Evolutionary conservation across 1,140 invertebrate genomes (phyloP), one percentile per base, ranked within the genome.

Genomic region (Diabrotica undecimpunctata): DNA sequence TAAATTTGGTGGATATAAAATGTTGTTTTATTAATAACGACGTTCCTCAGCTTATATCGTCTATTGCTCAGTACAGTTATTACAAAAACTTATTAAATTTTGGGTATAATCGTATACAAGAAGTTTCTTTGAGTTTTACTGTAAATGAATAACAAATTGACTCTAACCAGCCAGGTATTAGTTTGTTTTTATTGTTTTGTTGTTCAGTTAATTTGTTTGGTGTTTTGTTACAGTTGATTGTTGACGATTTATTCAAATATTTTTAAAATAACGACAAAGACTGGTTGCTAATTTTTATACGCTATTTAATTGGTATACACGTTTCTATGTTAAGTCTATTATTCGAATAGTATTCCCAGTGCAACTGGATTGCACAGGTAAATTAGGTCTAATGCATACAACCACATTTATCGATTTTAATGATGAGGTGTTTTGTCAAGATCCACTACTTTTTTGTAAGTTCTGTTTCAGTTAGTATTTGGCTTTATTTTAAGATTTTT

Each of bases 131-230:
- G 6, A 46, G 8, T 8, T 46, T 10, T 3, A n/a, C 8, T n/a
- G 2, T n/a, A 46, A 46, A 10, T 46, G 4, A n/a, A 3, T 46
- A 10, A 46, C 6, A 46, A 46, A 5, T 46, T 46, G 41, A 46
- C n/a, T n/a, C 8, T 10, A 10, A 6, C n/a, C 6, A 10, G 4
- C n/a, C 8, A 46, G 6, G 8, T 46, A 46, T 66, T 59, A 36
- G 55, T 69, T 54, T 65, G 62, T 41, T 51, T 41, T 60, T 53
- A 57, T 62, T 59, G 41, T 62, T 62, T 69, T 52, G 67, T 69
- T 69, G 52, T 62, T 52, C 66, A 59, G 50, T 55, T 61, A 52
- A 52, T 65, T 58, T 65, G 57, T 65, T 65, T 54, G 57, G 60
- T 50, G n/a, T 65, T 65, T 63, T 63, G 62, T 64, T 60, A 52